Conservation (phyloP, 2,113 vertebrate genomes). For the Gallinago media region DNA sequence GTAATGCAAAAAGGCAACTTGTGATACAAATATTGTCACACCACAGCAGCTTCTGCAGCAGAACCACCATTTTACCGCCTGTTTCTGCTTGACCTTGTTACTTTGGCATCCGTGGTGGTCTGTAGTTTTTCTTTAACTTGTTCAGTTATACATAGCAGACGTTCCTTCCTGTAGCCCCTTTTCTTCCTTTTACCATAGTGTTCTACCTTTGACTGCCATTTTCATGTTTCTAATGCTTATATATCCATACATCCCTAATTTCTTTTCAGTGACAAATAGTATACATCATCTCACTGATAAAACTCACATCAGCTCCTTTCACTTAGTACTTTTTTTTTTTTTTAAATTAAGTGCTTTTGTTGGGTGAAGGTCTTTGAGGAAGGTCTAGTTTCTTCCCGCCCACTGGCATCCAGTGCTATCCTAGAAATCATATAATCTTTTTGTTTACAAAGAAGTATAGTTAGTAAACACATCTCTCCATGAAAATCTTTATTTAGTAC, state of each 20-base stretch:
- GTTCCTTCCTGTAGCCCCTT: background rate
- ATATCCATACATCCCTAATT: background rate
- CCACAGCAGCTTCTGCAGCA: background rate
- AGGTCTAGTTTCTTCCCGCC: background rate
- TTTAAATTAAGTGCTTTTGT: background rate
- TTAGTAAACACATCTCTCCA: slow-evolving; percentile 7
- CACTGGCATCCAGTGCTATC: background rate
- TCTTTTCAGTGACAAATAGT: background rate
- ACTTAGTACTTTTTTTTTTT: background rate
- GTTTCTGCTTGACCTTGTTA: background rate
- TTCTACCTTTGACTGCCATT: background rate
- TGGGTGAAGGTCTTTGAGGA: background rate
- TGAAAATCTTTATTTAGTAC: slow-evolving; percentile 42
- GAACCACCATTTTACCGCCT: background rate
- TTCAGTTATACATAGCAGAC: background rate
- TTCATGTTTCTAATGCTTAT: background rate
- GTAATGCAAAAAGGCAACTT: background rate
- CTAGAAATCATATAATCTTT: background rate
- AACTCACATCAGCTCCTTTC: background rate
- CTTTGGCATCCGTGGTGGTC: background rate
- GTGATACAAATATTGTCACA: background rate
- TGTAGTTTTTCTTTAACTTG: background rate
- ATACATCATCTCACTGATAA: background rate
- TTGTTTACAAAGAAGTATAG: background rate
- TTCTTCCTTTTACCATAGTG: background rate